Percentiles rank a stretch among this genome's conserved stretches.
Evolutionary conservation across 2,888 invertebrate species (phyloP).

Genomic region (Nudaria mundana): DNA sequence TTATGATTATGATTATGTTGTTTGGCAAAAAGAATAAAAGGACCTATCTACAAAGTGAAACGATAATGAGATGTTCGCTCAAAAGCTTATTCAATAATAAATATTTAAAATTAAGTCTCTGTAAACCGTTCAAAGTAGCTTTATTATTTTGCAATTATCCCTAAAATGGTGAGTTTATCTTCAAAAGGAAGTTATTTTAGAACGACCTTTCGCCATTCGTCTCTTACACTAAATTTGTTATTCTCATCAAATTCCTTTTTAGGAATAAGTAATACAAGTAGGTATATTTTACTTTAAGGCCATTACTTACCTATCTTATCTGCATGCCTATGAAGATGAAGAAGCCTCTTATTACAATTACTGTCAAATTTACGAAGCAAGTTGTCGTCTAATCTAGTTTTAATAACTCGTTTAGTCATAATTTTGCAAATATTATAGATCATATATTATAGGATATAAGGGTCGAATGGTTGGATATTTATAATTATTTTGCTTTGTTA

Average conservation of each 20-base stretch:
- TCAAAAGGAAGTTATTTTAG: conserved; percentile 1
- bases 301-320: neutral
- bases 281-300: neutral
- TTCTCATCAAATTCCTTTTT: neutral
- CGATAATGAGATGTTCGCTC: neutral
- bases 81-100: neutral
- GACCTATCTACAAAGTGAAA: neutral
- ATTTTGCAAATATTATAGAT: no score
- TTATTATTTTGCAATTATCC: neutral
- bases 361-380: no score
- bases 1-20: no score
- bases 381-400: no score
- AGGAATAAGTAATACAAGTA: neutral
- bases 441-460: no score
- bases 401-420: no score
- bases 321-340: neutral
- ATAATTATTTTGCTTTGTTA: no score
- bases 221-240: conserved; percentile 1
- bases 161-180: conserved; percentile 1
- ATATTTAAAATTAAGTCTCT: neutral
- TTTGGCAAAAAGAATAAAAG: no score
- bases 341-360: no score
- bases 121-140: neutral
- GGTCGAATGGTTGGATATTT: no score
- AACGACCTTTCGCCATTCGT: neutral